Percentiles rank a stretch among this genome's conserved stretches.
Conservation (phyloP, 2,797 vertebrate species). For the Cossypha heuglini region DNA sequence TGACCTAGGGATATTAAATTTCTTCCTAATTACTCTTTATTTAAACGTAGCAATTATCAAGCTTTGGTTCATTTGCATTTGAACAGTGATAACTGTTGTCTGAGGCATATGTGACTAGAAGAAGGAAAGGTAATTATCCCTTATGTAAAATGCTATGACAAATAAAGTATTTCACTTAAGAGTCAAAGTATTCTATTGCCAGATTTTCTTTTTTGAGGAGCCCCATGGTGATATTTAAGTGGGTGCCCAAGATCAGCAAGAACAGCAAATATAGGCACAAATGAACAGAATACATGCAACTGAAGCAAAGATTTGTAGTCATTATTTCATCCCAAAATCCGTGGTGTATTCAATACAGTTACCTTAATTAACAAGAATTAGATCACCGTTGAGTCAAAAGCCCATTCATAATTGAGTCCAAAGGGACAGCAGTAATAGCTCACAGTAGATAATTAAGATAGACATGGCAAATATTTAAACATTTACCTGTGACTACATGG, state of each 20-base stretch:
- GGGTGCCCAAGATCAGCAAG: constrained; percentile 8
- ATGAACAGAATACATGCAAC: not conserved
- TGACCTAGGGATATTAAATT: constrained; percentile 4
- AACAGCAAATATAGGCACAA: constrained; percentile 2
- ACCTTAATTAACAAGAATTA: constrained; percentile 71
- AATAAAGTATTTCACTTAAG: constrained; percentile 40
- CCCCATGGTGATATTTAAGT: not conserved
- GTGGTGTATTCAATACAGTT: constrained; percentile 59
- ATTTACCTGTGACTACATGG: constrained; percentile 24
- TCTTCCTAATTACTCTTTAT: constrained; percentile 32
- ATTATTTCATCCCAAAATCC: constrained; percentile 59
- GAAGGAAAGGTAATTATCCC: constrained; percentile 15
- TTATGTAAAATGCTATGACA: constrained; percentile 33
- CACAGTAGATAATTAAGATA: constrained; percentile 58
- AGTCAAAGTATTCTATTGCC: constrained; percentile 9
- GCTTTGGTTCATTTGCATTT: constrained; percentile 22
- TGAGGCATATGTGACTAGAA: not conserved
- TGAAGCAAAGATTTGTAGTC: not conserved
- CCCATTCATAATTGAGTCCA: constrained; percentile 66
- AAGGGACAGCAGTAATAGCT: constrained; percentile 51
- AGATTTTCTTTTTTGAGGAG: constrained; percentile 34
- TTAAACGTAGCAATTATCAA: constrained; percentile 16
- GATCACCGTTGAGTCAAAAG: constrained; percentile 60
- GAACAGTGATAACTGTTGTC: constrained; percentile 35
- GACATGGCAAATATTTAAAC: constrained; percentile 54